Evolutionary conservation across 2,888 invertebrate genomes (phyloP), one percentile per base, ranked within the genome.

Genomic region (Drosophila rellima): DNA sequence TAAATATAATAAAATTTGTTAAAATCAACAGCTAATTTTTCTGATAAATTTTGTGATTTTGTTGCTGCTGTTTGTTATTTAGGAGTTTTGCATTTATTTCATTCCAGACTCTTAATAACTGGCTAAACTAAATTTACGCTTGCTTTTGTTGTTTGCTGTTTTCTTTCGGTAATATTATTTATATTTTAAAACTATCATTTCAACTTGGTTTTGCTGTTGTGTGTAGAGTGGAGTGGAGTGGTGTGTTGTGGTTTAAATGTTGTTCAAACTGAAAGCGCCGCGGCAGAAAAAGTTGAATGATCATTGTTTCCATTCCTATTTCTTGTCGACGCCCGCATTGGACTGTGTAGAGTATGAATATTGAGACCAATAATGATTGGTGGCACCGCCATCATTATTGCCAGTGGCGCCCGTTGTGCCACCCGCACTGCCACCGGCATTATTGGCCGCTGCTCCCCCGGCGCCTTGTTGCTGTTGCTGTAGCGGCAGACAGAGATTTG

Each of bases 291-390:
- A 26, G 35, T n/a, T 33, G 23, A n/a, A 54, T 35, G 15, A 4
- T n/a, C 20, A 7, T 11, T 48, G 45, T n/a, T 33, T 20, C 20
- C 20, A 40, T 47, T 18, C 50, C 65, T 78, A 86, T 65, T 86
- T 86, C 61, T 86, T 86, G 66, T 78, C 81, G 75, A 65, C 69
- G 54, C 77, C 87, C 60, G 78, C 69, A 69, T 83, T 88, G 74
- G 87, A 89, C 79, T 82, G 88, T 71, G 91, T 89, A 67, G 90
- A 90, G 79, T 92, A 92, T 78, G 92, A 91, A 91, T 92, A 92
- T 87, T 92, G 91, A 72, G 92, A 92, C 92, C 92, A 92, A 87
- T 92, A 92, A 78, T 91, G 91, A 75, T 91, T 91, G 61, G 86
- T 73, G 75, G 91, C 90, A 69, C 87, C 74, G 64, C 78, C 73